A percentile compares a stretch with the other conserved stretches of the same genome.
Evolutionary conservation across 53 echinoderm and acorn worm genomes (phyloP).

Genomic region (Paracentrotus lividus): DNA sequence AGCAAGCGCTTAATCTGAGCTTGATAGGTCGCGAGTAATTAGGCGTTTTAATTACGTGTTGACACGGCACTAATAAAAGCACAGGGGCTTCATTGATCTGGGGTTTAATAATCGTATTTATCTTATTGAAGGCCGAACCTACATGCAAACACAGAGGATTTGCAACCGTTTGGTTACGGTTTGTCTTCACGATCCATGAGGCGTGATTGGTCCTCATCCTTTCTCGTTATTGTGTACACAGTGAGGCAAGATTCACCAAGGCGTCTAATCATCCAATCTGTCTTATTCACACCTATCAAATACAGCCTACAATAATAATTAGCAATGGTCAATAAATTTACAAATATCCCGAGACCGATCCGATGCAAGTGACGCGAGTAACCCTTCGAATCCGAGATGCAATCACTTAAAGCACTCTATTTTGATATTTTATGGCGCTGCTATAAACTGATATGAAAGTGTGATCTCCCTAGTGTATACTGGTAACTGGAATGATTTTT

Average conservation of each 20-base stretch:
- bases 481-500: too few relatives aligned
- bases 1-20: slow-evolving; percentile 72
- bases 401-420: background rate
- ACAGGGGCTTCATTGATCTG: slow-evolving; percentile 70
- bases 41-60: slow-evolving; percentile 85
- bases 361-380: background rate
- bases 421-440: background rate
- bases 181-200: slow-evolving; percentile 55
- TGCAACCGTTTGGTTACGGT: slow-evolving; percentile 59
- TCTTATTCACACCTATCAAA: slow-evolving; percentile 33
- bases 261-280: slow-evolving; percentile 55
- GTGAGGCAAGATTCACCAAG: background rate
- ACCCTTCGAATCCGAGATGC: background rate
- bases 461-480: too few relatives aligned
- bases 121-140: slow-evolving; percentile 63
- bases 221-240: slow-evolving; percentile 42
- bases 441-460: too few relatives aligned
- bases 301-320: slow-evolving; percentile 16
- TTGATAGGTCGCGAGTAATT: slow-evolving; percentile 78
- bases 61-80: slow-evolving; percentile 75
- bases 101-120: slow-evolving; percentile 65
- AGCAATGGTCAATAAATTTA: slow-evolving; percentile 38
- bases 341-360: background rate
- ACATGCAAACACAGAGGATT: slow-evolving; percentile 49
- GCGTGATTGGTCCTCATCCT: background rate